Conservation (phyloP, 2,113 vertebrate species). For the Herpailurus yagouaroundi region DNA sequence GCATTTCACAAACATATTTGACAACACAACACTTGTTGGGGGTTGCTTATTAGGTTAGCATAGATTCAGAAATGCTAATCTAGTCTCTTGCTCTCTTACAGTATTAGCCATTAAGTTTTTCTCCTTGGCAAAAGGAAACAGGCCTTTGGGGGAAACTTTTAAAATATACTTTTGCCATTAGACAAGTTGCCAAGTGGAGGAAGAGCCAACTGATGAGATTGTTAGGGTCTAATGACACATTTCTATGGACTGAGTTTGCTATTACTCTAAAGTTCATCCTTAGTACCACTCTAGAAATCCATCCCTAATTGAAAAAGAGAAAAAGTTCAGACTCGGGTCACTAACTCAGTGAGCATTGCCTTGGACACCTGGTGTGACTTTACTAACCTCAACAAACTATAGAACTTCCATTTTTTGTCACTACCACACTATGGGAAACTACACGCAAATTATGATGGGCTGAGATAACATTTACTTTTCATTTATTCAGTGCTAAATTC, state of each 20-base stretch:
- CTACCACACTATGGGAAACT: not conserved
- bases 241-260: not conserved
- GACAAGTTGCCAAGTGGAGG: not conserved
- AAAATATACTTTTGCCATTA: constrained; percentile 40
- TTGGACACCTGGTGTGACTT: not conserved
- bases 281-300: not conserved
- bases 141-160: not conserved
- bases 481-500: not conserved
- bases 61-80: constrained; percentile 51
- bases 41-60: not conserved
- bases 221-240: not conserved
- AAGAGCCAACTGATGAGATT: not conserved
- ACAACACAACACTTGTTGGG: not conserved
- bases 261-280: not conserved
- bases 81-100: not conserved
- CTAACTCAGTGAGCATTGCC: not conserved
- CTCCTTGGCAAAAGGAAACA: constrained; percentile 14
- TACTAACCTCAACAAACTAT: not conserved
- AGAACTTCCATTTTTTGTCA: not conserved
- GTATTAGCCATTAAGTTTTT: constrained; percentile 25
- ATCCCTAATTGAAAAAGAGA: not conserved
- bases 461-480: not conserved
- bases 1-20: constrained; percentile 7
- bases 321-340: not conserved
- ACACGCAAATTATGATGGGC: not conserved